Evolutionary conservation across 2,797 vertebrate genomes (phyloP).

Genomic region (Anolis apletophallus): DNA sequence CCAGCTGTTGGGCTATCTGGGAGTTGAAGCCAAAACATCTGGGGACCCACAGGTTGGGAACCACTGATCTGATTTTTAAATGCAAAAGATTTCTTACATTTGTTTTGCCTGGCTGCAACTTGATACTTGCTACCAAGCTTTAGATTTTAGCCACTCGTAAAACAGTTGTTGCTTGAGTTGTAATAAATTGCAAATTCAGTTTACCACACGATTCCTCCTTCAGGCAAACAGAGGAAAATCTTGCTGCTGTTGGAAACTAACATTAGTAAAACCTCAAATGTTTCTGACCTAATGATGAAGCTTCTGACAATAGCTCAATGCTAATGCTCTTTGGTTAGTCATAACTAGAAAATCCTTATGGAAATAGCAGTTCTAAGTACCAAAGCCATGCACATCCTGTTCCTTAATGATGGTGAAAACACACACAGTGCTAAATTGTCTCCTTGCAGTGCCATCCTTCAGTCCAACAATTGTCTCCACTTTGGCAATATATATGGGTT

Average conservation of each 20-base stretch:
- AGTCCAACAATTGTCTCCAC: no score
- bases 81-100: neutral
- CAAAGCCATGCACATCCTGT: no score
- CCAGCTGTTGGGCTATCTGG: no score
- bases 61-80: neutral
- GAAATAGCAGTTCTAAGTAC: neutral
- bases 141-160: neutral
- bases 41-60: no score
- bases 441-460: no score
- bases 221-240: no score
- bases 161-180: neutral
- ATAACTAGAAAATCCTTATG: neutral
- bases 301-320: neutral
- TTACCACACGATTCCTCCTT: neutral
- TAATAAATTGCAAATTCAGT: neutral
- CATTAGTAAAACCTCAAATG: neutral
- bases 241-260: neutral
- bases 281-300: neutral
- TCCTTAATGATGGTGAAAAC: no score
- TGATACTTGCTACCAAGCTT: neutral
- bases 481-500: no score
- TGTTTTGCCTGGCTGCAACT: neutral
- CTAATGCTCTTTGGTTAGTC: neutral
- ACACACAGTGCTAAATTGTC: no score
- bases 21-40: no score